Base-by-base conservation (phyloP, 2,113 vertebrate species). In the Peromyscus polionotus region DNA sequence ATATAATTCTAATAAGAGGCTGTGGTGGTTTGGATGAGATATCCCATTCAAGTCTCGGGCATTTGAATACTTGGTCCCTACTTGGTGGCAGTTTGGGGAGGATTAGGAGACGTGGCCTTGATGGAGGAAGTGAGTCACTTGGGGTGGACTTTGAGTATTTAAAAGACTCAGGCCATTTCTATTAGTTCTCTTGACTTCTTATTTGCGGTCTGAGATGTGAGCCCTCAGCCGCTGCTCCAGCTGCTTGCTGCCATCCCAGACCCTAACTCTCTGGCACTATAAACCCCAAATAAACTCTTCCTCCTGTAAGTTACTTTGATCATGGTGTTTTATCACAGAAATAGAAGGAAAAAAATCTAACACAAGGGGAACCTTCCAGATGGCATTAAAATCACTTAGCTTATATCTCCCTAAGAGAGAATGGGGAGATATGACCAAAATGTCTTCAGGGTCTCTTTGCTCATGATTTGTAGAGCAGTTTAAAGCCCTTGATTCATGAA, bases 171-270 rank as follows among this genome's bases (percentile, higher is more conserved):
- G 26, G n/a, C n/a, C 16, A 9, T 85, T 65, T 65, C 81, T 85
- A 31, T 63, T 42, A 45, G 26, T 45, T 85, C n/a, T 84, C 59
- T 65, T 31, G 24, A 22, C 26, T 85, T 65, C 59, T 85, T 19
- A 5, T 45, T 65, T 65, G 24, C 45, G 39, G 26, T 65, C 42
- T 85, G n/a, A 65, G 59, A 45, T 31, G 39, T 42, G 59, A 42
- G 39, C 1, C 14, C 26, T 63, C 39, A 63, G 24, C 5, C 26
- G n/a, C 7, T 39, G 80, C 22, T 63, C n/a, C n/a, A 63, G 4
- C 14, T 1, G 12, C 14, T 39, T 11, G 59, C 39, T 0, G 1
- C 57, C n/a, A 84, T 10, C 3, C 28, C 0, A 13, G n/a, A 42
- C 59, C 28, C 59, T 28, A 31, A 45, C 59, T 65, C 59, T 63